These are phyloP conservation scores for Caracal caracal DNA, from an alignment of 2,113 vertebrate species.

Conservation along the genomic window DNA sequence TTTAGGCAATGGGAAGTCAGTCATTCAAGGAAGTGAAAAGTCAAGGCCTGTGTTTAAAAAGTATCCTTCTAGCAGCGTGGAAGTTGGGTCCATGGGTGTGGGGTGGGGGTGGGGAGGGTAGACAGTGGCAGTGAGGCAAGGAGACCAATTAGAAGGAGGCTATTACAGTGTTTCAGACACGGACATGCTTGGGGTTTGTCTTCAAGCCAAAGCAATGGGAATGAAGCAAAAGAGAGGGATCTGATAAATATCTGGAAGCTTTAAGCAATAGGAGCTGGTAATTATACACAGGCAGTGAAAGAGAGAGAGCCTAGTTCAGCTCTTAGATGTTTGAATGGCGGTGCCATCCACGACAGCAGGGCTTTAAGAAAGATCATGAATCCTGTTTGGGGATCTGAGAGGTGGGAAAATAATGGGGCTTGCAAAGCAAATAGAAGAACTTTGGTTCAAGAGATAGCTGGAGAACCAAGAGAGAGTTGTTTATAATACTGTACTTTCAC, in stretches of 20 bases:
- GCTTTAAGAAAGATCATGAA: not conserved
- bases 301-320: not conserved
- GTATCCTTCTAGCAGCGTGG: not conserved
- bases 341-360: not conserved
- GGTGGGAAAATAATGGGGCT: not conserved
- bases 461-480: not conserved
- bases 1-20: not conserved
- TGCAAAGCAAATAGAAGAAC: not conserved
- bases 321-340: not conserved
- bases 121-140: not conserved
- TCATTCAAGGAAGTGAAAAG: slow-evolving; percentile 14
- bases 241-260: not conserved
- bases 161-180: not conserved
- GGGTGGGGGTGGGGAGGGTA: not conserved
- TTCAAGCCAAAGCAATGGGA: not conserved
- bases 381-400: not conserved
- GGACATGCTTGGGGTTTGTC: not conserved
- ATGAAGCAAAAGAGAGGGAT: not conserved
- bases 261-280: not conserved
- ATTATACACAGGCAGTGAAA: not conserved
- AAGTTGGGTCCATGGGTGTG: not conserved
- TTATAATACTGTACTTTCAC: not conserved
- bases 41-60: slow-evolving; percentile 25
- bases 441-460: not conserved
- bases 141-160: not conserved